Percentiles rank a stretch among this genome's conserved stretches.
These are phyloP conservation scores for Drosophila bocqueti DNA, from an alignment of 1,140 invertebrate genomes.

Conservation along the genomic window DNA sequence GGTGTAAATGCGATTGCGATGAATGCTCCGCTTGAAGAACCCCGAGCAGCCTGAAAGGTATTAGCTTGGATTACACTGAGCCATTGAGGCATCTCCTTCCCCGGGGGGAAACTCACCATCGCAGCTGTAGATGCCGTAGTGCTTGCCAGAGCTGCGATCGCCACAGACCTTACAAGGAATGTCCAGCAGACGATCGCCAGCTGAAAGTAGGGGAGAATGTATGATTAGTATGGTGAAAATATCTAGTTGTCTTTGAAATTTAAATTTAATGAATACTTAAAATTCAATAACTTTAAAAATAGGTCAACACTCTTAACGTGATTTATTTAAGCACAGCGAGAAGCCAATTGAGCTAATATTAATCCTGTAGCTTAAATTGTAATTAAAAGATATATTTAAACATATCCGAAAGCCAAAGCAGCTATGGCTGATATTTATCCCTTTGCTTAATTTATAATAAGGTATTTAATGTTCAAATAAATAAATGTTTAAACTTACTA, in stretches of 20 bases:
- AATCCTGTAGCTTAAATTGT: too few species aligned
- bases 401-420: too few species aligned
- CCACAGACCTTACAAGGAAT: conserved; percentile 98
- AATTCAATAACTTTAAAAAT: not conserved
- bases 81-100: too few species aligned
- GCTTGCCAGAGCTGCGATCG: conserved; percentile 97
- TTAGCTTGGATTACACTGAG: conserved; percentile 12
- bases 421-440: too few species aligned
- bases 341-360: not conserved
- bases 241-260: not conserved
- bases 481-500: too few species aligned
- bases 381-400: too few species aligned
- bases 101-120: conserved; percentile 90
- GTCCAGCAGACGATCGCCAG: conserved; percentile 96
- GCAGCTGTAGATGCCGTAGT: conserved; percentile 98
- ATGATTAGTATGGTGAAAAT: not conserved
- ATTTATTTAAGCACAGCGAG: too few species aligned
- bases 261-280: not conserved
- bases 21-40: conserved; percentile 98
- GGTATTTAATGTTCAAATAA: too few species aligned
- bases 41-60: conserved; percentile 89
- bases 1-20: conserved; percentile 97
- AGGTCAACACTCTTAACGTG: too few species aligned
- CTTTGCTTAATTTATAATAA: too few species aligned
- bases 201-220: not conserved